Evolutionary conservation across 1,140 invertebrate species (phyloP).

Genomic region (Drosophila nannoptera): DNA sequence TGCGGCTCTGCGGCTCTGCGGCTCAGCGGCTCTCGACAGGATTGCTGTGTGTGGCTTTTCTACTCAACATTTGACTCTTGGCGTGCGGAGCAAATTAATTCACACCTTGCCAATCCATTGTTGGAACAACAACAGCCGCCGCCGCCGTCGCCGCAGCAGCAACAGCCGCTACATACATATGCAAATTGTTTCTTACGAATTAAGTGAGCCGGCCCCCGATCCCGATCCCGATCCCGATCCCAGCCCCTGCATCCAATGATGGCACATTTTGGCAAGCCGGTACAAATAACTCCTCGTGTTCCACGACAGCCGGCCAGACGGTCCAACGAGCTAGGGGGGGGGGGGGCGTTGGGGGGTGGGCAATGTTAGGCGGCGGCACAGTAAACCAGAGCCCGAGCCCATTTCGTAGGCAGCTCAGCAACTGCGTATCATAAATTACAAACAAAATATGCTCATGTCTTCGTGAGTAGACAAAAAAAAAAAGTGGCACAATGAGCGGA

Average conservation of each 20-base stretch:
- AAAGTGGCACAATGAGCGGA: constrained; percentile 47
- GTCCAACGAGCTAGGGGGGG: not conserved
- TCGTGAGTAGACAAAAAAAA: constrained; percentile 66
- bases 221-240: not conserved
- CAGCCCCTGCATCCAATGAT: not conserved
- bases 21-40: not conserved
- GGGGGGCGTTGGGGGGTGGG: not conserved
- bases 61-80: constrained; percentile 62
- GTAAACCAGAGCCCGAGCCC: constrained; percentile 29
- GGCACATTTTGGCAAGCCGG: constrained; percentile 41
- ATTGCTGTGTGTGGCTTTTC: constrained; percentile 62
- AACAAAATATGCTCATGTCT: constrained; percentile 75
- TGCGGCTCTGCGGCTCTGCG: not conserved
- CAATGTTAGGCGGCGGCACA: not conserved
- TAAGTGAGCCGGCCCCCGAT: constrained; percentile 16
- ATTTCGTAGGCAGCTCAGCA: constrained; percentile 63
- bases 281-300: constrained; percentile 49
- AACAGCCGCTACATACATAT: constrained; percentile 60
- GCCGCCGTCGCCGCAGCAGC: too few species aligned
- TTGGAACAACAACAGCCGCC: constrained; percentile 64
- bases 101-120: constrained; percentile 77
- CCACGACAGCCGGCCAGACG: constrained; percentile 24
- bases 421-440: constrained; percentile 73
- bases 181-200: constrained; percentile 76
- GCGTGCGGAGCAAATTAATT: constrained; percentile 76